Percentiles rank a stretch among this genome's conserved stretches.
Evolutionary conservation across 1,140 invertebrate species (phyloP).

Genomic region (Lasioglossum albipes): DNA sequence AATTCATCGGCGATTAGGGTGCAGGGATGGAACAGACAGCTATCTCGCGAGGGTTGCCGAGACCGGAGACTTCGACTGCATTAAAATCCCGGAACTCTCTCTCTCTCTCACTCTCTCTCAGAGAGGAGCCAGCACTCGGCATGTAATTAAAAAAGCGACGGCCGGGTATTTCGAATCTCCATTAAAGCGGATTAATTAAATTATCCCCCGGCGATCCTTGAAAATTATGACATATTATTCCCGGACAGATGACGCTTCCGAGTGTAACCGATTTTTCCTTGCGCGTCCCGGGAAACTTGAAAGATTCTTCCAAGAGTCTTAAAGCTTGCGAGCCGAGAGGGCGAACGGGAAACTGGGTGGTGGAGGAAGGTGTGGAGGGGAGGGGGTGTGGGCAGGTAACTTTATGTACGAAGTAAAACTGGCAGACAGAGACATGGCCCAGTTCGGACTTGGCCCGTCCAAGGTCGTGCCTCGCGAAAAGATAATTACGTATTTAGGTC

Average conservation of each 20-base stretch:
- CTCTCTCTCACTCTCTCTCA: no score
- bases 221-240: constrained; percentile 32
- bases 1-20: neutral
- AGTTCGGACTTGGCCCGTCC: constrained; percentile 69
- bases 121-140: neutral
- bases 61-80: neutral
- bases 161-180: constrained; percentile 25
- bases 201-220: constrained; percentile 3
- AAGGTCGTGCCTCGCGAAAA: constrained; percentile 72
- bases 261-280: constrained; percentile 16
- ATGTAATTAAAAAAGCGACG: constrained; percentile 23
- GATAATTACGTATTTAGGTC: constrained; percentile 75
- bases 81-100: constrained; percentile 2
- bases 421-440: constrained; percentile 70
- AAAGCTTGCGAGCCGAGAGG: neutral
- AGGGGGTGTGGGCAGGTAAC: constrained; percentile 46
- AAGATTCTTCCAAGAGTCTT: constrained; percentile 12
- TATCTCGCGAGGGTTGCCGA: neutral
- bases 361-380: no score
- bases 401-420: constrained; percentile 56
- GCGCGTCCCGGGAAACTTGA: neutral
- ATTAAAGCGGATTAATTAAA: constrained; percentile 40
- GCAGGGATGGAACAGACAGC: no score
- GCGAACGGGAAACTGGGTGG: neutral
- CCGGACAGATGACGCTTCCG: neutral